Base-by-base conservation (phyloP, 2,797 vertebrate genomes). In the Novumbra hubbsi region DNA sequence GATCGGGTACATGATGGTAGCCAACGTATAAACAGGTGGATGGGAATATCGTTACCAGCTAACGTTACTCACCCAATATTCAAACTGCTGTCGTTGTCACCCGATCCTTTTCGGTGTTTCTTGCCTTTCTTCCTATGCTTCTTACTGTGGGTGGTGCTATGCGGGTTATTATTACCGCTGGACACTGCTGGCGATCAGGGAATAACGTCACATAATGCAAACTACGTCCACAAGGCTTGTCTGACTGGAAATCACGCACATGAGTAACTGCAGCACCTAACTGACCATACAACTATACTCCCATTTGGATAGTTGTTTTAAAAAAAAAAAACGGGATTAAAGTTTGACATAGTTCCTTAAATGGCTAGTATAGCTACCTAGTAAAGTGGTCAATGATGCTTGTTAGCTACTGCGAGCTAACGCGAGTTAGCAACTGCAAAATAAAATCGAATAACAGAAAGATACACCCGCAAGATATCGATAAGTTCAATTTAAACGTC, bases 101-200 rank as follows among this genome's bases (percentile, higher is more conserved):
- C 63, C 71, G 76, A 75, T 55, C 84, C 78, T 75, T 80, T 84
- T 2, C 90, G 81, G 68, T 94, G 81, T 73, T 92, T 94, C 68
- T 92, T 93, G 52, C 86, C 89, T 83, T 91, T 88, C 73, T 90
- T 86, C 3, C 91, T 85, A 28, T 86, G 82, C 34, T 93, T 94
- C 80, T 92, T 94, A 32, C 77, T 66, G 76, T 78, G 77, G 71
- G 74, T 74, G 73, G 74, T 74, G 73, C 78, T 28, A 30, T 86
- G 78, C 19, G 89, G 77, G 78, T 84, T 83, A 80, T 78, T 82
- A 9, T 78, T 78, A 32, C 86, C 79, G 55, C 85, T 75, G 19
- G 90, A 85, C 9, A 90, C 92, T 89, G 87, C 64, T 76, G 78
- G 66, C 32, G 24, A 32, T 70, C 55, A 70, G n/a, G 27, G 57